Percentiles rank a stretch among this genome's conserved stretches.
phyloP scores from a whole-genome alignment of 2,888 invertebrate genomes.

The Epistrophella euchroma region DNA sequence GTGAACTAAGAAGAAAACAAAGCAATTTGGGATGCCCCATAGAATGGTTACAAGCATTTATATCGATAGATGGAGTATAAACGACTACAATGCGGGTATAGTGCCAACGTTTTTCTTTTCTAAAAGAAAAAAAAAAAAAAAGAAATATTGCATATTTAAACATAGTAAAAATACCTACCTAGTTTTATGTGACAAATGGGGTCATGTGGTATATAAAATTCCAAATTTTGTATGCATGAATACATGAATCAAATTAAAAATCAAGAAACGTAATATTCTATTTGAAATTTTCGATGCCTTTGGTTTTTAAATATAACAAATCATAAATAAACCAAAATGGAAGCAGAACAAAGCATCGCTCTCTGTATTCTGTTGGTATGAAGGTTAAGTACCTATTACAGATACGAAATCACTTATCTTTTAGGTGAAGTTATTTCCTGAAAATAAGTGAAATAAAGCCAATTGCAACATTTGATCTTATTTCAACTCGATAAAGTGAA shows the following conservation, averaged over 20 bases:
- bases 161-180: not conserved
- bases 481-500: no score
- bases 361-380: no score
- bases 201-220: not conserved
- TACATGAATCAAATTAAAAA: not conserved
- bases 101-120: not conserved
- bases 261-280: no score
- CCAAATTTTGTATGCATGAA: not conserved
- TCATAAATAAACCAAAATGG: no score
- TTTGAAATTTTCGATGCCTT: no score
- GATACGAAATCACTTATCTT: no score
- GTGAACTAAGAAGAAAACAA: conserved; percentile 39
- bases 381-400: no score
- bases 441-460: no score
- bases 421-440: no score
- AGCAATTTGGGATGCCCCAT: conserved; percentile 38
- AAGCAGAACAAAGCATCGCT: no score
- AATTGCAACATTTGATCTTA: no score
- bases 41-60: not conserved
- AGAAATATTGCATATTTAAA: not conserved
- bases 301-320: no score
- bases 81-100: not conserved
- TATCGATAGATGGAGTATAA: not conserved
- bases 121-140: not conserved
- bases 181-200: not conserved